phyloP scores from a whole-genome alignment of 2,888 invertebrate genomes.

The Agonopterix arenella region DNA sequence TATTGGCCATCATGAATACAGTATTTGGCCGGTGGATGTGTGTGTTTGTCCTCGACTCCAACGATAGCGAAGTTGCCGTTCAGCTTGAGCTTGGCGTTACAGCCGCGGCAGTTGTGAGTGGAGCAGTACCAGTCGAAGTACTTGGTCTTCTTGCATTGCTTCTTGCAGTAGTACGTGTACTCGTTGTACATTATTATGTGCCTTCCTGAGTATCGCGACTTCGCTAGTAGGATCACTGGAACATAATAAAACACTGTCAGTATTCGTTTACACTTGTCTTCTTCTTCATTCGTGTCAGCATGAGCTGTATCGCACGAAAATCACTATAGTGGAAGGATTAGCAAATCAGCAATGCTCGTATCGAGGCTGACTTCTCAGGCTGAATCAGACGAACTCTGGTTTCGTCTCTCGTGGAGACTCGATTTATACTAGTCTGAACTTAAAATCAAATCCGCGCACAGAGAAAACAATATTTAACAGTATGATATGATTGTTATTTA shows the following conservation, averaged over 20 bases:
- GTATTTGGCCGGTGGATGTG: conserved; percentile 52
- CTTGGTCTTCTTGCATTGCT: conserved; percentile 47
- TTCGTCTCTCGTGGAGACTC: no score
- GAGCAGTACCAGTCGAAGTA: conserved; percentile 61
- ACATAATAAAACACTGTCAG: conserved; percentile 13
- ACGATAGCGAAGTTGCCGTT: conserved; percentile 45
- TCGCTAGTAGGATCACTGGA: conserved; percentile 50
- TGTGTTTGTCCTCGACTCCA: conserved; percentile 40
- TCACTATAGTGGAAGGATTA: no score
- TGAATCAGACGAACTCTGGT: no score
- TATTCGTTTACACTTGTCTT: no score
- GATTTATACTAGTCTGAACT: no score
- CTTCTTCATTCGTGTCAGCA: no score
- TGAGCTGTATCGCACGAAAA: no score
- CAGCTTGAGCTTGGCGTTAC: conserved; percentile 52
- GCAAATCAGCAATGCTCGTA: no score
- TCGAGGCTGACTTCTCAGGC: no score
- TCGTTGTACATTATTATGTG: conserved; percentile 51
- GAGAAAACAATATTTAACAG: no score
- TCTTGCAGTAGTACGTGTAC: conserved; percentile 63
- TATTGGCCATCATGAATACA: conserved; percentile 50
- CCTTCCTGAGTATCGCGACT: conserved; percentile 55
- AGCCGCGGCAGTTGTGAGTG: conserved; percentile 57
- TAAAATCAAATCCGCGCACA: no score
- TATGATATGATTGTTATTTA: no score